phyloP scores from a whole-genome alignment of 92 coral and sea anemone species.

The Micromussa lordhowensis region DNA sequence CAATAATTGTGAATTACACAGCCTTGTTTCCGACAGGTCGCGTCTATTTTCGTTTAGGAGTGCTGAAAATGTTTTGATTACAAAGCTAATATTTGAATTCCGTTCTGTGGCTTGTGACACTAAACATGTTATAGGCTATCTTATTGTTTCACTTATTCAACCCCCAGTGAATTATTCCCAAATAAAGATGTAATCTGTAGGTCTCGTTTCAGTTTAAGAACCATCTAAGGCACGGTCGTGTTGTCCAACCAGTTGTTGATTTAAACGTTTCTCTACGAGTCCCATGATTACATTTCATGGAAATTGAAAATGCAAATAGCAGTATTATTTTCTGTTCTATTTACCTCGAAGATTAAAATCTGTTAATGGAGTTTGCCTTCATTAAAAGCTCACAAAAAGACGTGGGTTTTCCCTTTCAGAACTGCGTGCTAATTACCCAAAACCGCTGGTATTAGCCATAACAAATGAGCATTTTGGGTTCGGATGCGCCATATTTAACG shows the following conservation, averaged over 20 bases:
- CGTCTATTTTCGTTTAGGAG: neutral
- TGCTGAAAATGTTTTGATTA: neutral
- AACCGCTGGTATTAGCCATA: neutral
- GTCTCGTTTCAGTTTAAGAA: neutral
- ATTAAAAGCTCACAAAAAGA: neutral
- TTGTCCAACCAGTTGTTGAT: neutral
- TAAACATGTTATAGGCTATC: neutral
- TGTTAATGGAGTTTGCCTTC: neutral
- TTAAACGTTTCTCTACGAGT: neutral
- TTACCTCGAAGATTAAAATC: neutral
- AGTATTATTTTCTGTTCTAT: neutral
- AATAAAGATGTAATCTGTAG: neutral
- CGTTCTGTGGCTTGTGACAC: neutral
- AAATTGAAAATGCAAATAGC: conserved; percentile 12
- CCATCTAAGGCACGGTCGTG: neutral
- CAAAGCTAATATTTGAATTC: neutral
- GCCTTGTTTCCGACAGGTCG: conserved; percentile 1
- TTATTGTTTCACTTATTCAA: neutral
- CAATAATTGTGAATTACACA: neutral
- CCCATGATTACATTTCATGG: neutral
- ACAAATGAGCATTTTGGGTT: neutral
- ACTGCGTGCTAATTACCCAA: neutral
- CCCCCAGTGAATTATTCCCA: neutral
- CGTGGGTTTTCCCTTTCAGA: neutral
- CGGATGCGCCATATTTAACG: neutral